phyloP scores from a whole-genome alignment of 2,888 invertebrate species.

The Nomada ruficornis region DNA sequence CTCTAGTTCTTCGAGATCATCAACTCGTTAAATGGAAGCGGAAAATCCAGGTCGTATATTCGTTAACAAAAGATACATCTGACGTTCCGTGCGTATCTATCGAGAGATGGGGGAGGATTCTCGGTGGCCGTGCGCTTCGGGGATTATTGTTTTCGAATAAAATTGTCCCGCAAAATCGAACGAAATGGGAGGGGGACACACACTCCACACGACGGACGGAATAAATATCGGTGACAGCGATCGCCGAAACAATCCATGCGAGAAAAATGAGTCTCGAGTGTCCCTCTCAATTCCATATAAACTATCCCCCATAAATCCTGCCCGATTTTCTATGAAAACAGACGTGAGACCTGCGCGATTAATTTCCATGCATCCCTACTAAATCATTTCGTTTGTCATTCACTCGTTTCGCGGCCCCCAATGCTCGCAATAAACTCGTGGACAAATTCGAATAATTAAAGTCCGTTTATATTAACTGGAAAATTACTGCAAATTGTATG shows the following conservation, averaged over 20 bases:
- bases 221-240: constrained; percentile 62
- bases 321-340: constrained; percentile 35
- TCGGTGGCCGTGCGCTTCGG: neutral
- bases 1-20: too few relatives aligned
- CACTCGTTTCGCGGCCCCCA: too few relatives aligned
- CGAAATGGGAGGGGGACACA: constrained; percentile 29
- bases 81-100: neutral
- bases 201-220: constrained; percentile 20
- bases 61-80: neutral
- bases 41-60: neutral
- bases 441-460: too few relatives aligned
- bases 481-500: too few relatives aligned
- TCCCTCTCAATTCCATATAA: constrained; percentile 47
- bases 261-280: constrained; percentile 61
- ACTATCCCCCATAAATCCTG: constrained; percentile 52
- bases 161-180: constrained; percentile 44
- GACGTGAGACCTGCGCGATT: constrained; percentile 41
- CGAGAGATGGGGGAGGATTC: neutral
- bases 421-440: too few relatives aligned
- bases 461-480: too few relatives aligned
- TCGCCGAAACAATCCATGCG: constrained; percentile 62
- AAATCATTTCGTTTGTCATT: constrained; percentile 22
- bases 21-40: too few relatives aligned
- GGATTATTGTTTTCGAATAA: constrained; percentile 54
- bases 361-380: constrained; percentile 28